A percentile compares a stretch with the other conserved stretches of the same genome.
phyloP scores from a whole-genome alignment of 2,888 invertebrate species.

The Coelopa pilipes region DNA sequence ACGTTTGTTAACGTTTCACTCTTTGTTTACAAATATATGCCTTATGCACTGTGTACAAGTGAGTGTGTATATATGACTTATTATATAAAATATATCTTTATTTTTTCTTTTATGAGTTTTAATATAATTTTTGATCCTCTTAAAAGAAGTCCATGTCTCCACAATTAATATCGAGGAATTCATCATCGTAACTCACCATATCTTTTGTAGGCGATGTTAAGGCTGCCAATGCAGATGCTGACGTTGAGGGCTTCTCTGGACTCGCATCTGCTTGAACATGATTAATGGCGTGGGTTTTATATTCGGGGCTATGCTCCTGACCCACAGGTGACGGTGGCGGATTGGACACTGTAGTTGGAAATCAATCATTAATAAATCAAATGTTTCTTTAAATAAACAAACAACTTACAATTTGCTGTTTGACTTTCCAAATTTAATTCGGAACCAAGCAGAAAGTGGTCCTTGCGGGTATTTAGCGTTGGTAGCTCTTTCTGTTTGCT shows the following conservation, averaged over 20 bases:
- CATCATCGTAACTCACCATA: slow-evolving; percentile 73
- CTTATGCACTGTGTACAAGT: slow-evolving; percentile 2
- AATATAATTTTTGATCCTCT: slow-evolving; percentile 43
- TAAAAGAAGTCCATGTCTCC: slow-evolving; percentile 79
- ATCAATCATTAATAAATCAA: background rate
- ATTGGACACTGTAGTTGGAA: slow-evolving; percentile 68
- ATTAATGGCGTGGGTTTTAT: slow-evolving; percentile 68
- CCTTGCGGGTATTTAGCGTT: slow-evolving; percentile 57
- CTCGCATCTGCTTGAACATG: slow-evolving; percentile 54
- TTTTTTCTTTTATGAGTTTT: background rate
- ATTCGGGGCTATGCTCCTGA: slow-evolving; percentile 75
- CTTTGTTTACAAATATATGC: slow-evolving; percentile 13
- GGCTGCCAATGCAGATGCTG: slow-evolving; percentile 48
- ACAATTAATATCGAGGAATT: slow-evolving; percentile 78
- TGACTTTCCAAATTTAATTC: slow-evolving; percentile 56
- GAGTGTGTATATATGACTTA: slow-evolving; percentile 27
- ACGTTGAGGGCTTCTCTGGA: slow-evolving; percentile 61
- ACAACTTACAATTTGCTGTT: slow-evolving; percentile 54
- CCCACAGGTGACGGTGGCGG: slow-evolving; percentile 85
- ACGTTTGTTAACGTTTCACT: too few relatives aligned
- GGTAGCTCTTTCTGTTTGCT: slow-evolving; percentile 65
- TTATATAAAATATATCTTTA: slow-evolving; percentile 35
- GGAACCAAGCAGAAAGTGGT: slow-evolving; percentile 53
- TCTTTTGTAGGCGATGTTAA: slow-evolving; percentile 40
- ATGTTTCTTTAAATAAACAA: background rate